Base-by-base conservation (phyloP, 1,140 invertebrate species). In the Drusus annulatus region DNA sequence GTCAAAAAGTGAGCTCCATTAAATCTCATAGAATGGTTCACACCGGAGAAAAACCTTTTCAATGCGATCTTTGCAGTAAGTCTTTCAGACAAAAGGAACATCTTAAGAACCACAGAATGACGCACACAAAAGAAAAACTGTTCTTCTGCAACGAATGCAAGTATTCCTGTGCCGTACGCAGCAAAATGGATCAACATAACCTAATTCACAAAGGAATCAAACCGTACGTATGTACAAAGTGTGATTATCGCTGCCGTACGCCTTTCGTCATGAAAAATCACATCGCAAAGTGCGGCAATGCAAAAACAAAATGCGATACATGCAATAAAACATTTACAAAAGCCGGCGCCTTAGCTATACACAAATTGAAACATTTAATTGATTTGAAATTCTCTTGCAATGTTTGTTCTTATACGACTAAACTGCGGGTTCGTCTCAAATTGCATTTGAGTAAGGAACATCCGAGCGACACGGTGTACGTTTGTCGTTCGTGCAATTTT, bases 151-250 rank as follows among this genome's bases (percentile, higher is more conserved):
- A 75, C 17, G n/a, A 60, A 25, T 75, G 73, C 54, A 31, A 58
- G 16, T 75, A 75, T 58, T 71, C 68, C 0, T 71, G 68, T 21
- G 68, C 45, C 10, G 45, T 71, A 13, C 45, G 68, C 5, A 52
- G 45, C n/a, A 71, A 71, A 28, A 71, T 71, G 68, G 68, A 71
- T 21, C 73, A 62, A 15, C 73, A 75, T n/a, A 58, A 75, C 16
- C 52, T 75, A 8, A 75, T 75, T 58, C 73, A 75, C 31, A 60
- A 60, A 36, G 73, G 73, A 75, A 62, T 75, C n/a, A 75, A 75
- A n/a, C 73, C 73, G 7, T 75, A 36, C n/a, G 73, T 58, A 8
- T 75, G 73, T 28, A 60, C 54, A 0, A 62, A 75, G 31, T 75
- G 73, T 16, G 73, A 75, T 28, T 75, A 75, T 28, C 73, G 56